phyloP scores from a whole-genome alignment of 2,888 invertebrate species.

The Listrodromus nycthemerus region DNA sequence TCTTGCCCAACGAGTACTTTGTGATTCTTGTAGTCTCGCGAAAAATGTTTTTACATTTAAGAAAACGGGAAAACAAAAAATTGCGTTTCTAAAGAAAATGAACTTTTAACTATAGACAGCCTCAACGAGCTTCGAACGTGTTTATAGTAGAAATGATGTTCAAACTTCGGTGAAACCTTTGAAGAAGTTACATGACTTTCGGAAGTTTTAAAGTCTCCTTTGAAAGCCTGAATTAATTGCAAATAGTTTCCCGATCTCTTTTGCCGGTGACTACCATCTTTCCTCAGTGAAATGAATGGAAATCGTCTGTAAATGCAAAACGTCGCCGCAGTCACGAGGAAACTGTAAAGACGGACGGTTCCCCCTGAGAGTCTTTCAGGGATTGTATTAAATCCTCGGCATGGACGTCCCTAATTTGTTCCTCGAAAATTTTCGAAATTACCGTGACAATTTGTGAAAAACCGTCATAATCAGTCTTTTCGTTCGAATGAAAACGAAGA shows the following conservation, averaged over 20 bases:
- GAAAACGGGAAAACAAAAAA: background rate
- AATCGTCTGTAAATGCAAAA: conserved; percentile 21
- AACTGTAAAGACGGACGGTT: conserved; percentile 37
- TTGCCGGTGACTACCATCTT: background rate
- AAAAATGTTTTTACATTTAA: background rate
- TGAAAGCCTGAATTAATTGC: conserved; percentile 16
- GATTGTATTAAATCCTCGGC: background rate
- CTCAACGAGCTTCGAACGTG: background rate
- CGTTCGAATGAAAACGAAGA: background rate
- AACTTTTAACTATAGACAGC: background rate
- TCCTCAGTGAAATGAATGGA: conserved; percentile 30
- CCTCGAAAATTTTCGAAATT: conserved; percentile 50
- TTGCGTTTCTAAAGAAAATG: background rate
- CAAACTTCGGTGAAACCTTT: background rate
- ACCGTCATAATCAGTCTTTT: conserved; percentile 1
- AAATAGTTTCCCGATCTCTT: background rate
- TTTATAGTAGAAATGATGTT: background rate
- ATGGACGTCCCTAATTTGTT: conserved; percentile 76
- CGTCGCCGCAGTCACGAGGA: background rate
- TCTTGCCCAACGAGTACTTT: background rate
- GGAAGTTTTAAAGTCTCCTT: conserved; percentile 1
- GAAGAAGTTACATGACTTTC: background rate
- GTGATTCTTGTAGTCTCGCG: background rate
- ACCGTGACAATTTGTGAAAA: background rate
- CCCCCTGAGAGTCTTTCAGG: conserved; percentile 12